A percentile compares a stretch with the other conserved stretches of the same genome.
Evolutionary conservation across 2,888 invertebrate species (phyloP).

Genomic region (Coelogynopora nodosa): DNA sequence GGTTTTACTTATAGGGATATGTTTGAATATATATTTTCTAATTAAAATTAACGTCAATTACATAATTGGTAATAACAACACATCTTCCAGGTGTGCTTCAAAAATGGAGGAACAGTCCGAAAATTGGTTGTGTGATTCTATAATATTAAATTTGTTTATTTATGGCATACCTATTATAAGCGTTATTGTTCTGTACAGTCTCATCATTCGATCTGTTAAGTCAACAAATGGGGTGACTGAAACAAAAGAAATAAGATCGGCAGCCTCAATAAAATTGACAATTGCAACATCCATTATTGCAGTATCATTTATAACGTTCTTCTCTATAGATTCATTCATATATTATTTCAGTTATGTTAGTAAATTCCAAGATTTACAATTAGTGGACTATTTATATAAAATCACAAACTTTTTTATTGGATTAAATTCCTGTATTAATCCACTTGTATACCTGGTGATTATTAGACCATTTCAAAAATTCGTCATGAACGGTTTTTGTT

Average conservation of each 20-base stretch:
- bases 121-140: too few relatives aligned
- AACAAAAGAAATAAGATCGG: background rate
- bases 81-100: too few relatives aligned
- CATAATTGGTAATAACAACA: too few relatives aligned
- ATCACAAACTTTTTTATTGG: background rate
- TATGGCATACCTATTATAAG: background rate
- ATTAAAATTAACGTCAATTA: too few relatives aligned
- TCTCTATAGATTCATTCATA: background rate
- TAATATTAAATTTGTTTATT: too few relatives aligned
- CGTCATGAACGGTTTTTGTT: too few relatives aligned
- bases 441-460: background rate
- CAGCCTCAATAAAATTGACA: background rate
- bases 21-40: background rate
- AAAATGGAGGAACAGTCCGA: too few relatives aligned
- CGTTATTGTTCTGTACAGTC: background rate
- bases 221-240: background rate
- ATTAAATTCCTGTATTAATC: background rate
- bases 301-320: background rate
- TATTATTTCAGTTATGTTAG: background rate
- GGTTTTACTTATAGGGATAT: background rate
- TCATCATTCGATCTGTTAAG: background rate
- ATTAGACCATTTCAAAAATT: background rate
- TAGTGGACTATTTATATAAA: background rate
- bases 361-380: background rate
- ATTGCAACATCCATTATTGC: background rate